Conservation (phyloP, 2,113 vertebrate genomes). For the Tetrax tetrax region DNA sequence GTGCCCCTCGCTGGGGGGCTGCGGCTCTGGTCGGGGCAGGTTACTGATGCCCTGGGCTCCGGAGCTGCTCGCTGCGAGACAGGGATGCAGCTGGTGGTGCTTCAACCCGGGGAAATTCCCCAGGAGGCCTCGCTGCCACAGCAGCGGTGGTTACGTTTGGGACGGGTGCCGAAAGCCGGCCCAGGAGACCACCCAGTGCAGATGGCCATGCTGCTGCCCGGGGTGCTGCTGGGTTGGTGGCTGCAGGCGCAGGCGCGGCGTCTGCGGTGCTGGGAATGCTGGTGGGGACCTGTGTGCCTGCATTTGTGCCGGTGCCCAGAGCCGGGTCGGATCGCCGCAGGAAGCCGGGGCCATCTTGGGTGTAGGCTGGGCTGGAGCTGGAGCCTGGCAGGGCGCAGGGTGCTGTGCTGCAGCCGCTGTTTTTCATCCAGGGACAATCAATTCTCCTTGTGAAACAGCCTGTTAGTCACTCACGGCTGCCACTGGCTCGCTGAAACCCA, state of each 20-base stretch:
- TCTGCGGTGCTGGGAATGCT: accelerated
- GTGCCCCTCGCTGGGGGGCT: background rate
- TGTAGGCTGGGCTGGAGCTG: background rate
- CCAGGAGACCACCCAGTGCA: no score
- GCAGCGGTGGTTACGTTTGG: accelerated
- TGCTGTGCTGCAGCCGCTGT: background rate
- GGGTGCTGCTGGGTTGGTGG: background rate
- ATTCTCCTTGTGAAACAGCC: background rate
- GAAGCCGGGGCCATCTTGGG: accelerated
- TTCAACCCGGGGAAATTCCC: accelerated
- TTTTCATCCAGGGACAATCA: background rate
- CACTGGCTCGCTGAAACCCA: background rate
- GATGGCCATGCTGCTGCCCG: accelerated
- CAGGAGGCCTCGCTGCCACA: background rate
- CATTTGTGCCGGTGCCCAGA: accelerated
- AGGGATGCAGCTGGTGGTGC: background rate
- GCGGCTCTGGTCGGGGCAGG: accelerated
- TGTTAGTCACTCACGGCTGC: background rate
- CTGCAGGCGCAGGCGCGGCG: accelerated
- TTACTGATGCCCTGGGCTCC: no score
- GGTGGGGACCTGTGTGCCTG: accelerated
- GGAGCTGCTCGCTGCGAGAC: accelerated
- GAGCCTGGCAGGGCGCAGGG: no score
- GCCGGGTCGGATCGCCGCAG: accelerated
- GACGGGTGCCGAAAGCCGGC: accelerated